Conservation (phyloP, 2,888 invertebrate species). For the Drosophila anomelani region DNA sequence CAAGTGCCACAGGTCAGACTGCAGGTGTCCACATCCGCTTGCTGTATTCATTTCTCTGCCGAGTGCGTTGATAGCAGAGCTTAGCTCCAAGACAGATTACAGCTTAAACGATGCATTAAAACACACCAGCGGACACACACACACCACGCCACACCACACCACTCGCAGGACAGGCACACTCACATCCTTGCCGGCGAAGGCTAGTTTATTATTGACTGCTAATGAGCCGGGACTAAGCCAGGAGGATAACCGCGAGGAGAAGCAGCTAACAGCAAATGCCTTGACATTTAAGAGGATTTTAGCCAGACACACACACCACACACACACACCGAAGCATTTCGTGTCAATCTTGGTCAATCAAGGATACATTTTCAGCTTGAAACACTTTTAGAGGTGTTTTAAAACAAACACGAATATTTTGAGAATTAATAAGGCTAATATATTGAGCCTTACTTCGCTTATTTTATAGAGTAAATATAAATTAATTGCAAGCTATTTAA, state of each 20-base stretch:
- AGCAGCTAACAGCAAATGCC: slow-evolving; percentile 44
- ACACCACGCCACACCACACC: no score
- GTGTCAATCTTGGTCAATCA: slow-evolving; percentile 32
- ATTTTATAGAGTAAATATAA: neutral
- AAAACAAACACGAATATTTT: neutral
- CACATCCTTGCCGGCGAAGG: slow-evolving; percentile 10
- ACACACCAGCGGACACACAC: slow-evolving; percentile 36
- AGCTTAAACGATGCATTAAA: slow-evolving; percentile 61
- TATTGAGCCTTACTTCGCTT: neutral
- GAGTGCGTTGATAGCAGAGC: slow-evolving; percentile 53
- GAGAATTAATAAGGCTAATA: neutral
- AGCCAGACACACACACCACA: slow-evolving; percentile 5
- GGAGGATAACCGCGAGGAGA: slow-evolving; percentile 26
- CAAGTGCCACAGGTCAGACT: neutral
- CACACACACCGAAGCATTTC: slow-evolving; percentile 8
- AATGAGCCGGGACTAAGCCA: slow-evolving; percentile 54
- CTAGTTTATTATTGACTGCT: slow-evolving; percentile 55
- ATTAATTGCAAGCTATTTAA: neutral
- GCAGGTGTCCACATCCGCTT: slow-evolving; percentile 15
- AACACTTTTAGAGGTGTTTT: neutral
- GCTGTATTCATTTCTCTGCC: slow-evolving; percentile 32
- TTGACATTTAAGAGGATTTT: slow-evolving; percentile 53
- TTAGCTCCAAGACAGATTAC: slow-evolving; percentile 58
- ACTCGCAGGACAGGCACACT: slow-evolving; percentile 12
- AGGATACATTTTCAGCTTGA: neutral